Evolutionary conservation across 2,113 vertebrate species (phyloP), one percentile per base, ranked within the genome.

Genomic region (Epinephelus moara): DNA sequence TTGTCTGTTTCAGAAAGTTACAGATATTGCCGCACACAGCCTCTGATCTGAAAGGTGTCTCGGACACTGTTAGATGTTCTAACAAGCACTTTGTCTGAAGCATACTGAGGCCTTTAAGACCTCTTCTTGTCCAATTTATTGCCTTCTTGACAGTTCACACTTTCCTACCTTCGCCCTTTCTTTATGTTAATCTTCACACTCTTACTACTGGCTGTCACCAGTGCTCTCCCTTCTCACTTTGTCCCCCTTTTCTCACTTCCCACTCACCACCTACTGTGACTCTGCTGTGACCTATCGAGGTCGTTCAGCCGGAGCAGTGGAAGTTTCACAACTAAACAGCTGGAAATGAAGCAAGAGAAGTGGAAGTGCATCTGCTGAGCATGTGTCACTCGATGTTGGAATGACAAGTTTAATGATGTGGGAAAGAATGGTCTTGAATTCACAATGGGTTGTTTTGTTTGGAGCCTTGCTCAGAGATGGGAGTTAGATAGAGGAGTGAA

Each of bases 391-490:
- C 19, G 60, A 40, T 56, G 50, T 57, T 21, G 27, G 42, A 50
- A 40, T 40, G 52, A 40, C 52, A 40, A 2, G 33, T 71, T 82
- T 42, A 64, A 71, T 64, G 59, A 66, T 42, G 59, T 55, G 33
- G 37, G 7, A 17, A 52, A 25, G 23, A 55, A 61, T 33, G 37
- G 37, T 25, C 25, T 49, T 68, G 14, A 75, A 70, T 59, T 52
- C 17, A 52, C 23, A 23, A 27, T 70, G 70, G 25, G 10, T 30
- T 70, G 77, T 52, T 63, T 64, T 64, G 40, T 78, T 70, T 53
- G 42, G 12, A 11, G 59, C 40, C 18, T 7, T 73, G 49, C 57
- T 64, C 59, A n/a, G 18, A 64, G 50, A 59, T 21, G 59, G 21
- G 11, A 59, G 42, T 10, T 5, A 25, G 42, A 14, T 5, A 25